phyloP scores from a whole-genome alignment of 1,140 invertebrate species.

The Drosophila mayri region DNA sequence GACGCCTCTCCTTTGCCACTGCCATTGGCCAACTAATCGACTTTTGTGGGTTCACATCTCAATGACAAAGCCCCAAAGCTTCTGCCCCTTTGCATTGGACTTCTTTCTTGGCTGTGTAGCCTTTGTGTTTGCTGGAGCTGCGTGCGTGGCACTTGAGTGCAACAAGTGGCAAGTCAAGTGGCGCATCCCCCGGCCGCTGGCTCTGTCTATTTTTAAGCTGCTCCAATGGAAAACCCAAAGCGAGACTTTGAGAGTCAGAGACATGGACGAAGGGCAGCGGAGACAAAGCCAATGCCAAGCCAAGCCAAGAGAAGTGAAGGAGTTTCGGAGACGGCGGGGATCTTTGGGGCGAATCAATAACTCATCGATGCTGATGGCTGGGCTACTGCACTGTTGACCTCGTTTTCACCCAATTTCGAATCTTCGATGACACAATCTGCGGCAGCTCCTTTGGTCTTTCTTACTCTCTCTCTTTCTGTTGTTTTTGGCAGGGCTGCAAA shows the following conservation, averaged over 20 bases:
- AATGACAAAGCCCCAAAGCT: conserved; percentile 70
- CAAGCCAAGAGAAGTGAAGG: conserved; percentile 5
- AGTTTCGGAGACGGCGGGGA: conserved; percentile 11
- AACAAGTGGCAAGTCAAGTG: conserved; percentile 77
- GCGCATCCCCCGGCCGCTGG: conserved; percentile 55
- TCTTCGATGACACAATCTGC: conserved; percentile 49
- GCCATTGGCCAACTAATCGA: conserved; percentile 76
- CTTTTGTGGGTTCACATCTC: conserved; percentile 61
- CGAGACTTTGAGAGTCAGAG: conserved; percentile 2
- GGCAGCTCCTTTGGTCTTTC: conserved; percentile 25
- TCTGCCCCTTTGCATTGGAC: conserved; percentile 38
- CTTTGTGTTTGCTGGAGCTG: conserved; percentile 37
- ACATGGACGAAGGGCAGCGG: conserved; percentile 58
- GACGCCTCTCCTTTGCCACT: conserved; percentile 37
- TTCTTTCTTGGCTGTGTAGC: conserved; percentile 38
- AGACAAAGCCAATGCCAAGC: conserved; percentile 60
- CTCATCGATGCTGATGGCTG: conserved; percentile 24
- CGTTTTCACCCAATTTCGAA: conserved; percentile 49
- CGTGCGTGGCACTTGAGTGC: conserved; percentile 71
- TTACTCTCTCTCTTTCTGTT: neutral
- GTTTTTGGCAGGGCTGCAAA: conserved; percentile 21
- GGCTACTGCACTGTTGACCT: conserved; percentile 77
- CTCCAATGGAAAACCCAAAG: conserved; percentile 56
- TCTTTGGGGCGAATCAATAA: conserved; percentile 31
- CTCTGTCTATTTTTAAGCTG: conserved; percentile 67